phyloP scores from a whole-genome alignment of 2,113 vertebrate genomes.

The Puntigrus tetrazona region DNA sequence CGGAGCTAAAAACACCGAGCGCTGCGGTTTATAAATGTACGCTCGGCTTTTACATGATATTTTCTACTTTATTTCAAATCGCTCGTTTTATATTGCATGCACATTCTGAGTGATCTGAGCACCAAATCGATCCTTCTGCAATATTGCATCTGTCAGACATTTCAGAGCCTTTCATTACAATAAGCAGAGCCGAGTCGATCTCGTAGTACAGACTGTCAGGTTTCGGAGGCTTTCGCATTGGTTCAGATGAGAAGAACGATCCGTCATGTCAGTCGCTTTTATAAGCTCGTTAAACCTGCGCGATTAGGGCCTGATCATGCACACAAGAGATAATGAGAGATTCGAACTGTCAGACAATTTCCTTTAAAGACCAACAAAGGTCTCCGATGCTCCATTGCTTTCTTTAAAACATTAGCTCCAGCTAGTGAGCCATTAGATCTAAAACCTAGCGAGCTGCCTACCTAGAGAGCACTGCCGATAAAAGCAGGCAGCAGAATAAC shows the following conservation, averaged over 20 bases:
- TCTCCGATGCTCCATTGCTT: not conserved
- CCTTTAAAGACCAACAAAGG: not conserved
- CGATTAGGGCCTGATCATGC: slow-evolving; percentile 1
- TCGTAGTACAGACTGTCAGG: not conserved
- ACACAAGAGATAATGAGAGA: slow-evolving; percentile 17
- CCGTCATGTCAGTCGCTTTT: slow-evolving; percentile 1
- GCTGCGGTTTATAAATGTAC: not conserved
- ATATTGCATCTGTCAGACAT: slow-evolving; percentile 8
- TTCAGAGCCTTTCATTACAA: not conserved
- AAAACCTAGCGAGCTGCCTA: not conserved
- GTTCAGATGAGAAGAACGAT: not conserved
- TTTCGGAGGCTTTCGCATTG: not conserved
- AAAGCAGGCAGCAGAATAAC: not conserved
- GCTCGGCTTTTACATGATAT: not conserved
- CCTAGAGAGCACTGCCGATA: not conserved
- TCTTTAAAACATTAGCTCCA: not conserved
- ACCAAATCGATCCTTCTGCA: not conserved
- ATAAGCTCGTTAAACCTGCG: slow-evolving; percentile 19
- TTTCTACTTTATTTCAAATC: not conserved
- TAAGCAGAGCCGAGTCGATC: not conserved
- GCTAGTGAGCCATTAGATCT: not conserved
- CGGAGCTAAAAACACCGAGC: not conserved
- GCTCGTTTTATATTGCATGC: not conserved
- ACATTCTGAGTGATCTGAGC: not conserved
- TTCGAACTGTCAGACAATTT: not conserved